Evolutionary conservation across 2,888 invertebrate genomes (phyloP), one percentile per base, ranked within the genome.

Genomic region (Pristionchus fissidentatus): DNA sequence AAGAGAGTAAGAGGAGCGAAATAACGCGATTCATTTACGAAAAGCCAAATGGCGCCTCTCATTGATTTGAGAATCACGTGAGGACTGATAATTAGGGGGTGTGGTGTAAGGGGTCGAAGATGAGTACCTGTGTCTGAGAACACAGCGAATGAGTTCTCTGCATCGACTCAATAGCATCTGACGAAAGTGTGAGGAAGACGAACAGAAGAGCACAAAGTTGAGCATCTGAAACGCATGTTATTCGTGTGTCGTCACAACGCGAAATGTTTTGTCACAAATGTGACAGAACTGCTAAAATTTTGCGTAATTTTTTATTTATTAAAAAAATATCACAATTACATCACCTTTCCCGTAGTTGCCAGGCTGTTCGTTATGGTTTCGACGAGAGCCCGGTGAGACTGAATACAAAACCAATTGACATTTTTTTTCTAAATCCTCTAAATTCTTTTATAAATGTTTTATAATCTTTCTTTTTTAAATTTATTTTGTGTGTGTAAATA

Each of bases 131-230:
- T 79, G 35, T 10, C 79, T 29, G 0, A 43, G 57, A 8, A 79
- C 55, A n/a, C 38, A 57, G 35, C 79, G 19, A 32, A 52, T n/a
- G 22, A 52, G 15, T 32, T 66, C 79, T 3, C 70, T 57, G 55
- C 81, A 85, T 5, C 87, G 85, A 60, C 87, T 85, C 46, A 85
- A 85, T 29, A 89, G 85, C 80, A 88, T 86, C 4, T 86, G 85
- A 22, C 89, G 87, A 84, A 89, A 89, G 73, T 88, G 88, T 41
- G 86, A 85, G n/a, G 89, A 89, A 0, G 88, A 87, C 19, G 87
- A 86, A 78, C 88, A 89, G 84, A 89, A 89, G 43, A 89, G 86
- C 15, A 89, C 84, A 80, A 89, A 89, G 84, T 89, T 89, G 55
- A 89, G 87, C 60, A 86, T 85, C 86, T 86, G 60, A 49, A 81